Evolutionary conservation across 2,113 vertebrate species (phyloP).

Genomic region (Pteruthius melanotis): DNA sequence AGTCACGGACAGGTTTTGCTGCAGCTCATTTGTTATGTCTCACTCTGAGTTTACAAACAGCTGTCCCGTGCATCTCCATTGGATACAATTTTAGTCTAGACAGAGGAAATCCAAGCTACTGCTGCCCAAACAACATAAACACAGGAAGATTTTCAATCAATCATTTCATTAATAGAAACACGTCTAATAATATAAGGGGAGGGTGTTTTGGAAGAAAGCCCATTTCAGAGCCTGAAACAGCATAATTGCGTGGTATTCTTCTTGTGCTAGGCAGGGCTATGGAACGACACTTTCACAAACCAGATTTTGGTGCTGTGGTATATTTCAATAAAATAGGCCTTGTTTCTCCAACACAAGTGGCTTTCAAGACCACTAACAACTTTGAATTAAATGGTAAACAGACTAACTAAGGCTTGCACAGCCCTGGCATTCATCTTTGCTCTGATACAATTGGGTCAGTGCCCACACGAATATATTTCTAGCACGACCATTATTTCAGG

Average conservation of each 20-base stretch:
- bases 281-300: not conserved
- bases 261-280: conserved; percentile 4
- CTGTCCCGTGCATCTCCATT: conserved; percentile 28
- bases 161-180: conserved; percentile 53
- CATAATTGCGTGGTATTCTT: conserved; percentile 2
- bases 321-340: conserved; percentile 13
- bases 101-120: conserved; percentile 46
- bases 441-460: conserved; percentile 4
- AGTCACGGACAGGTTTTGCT: not conserved
- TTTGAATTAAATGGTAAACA: conserved; percentile 46
- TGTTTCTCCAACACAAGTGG: conserved; percentile 41
- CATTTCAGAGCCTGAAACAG: conserved; percentile 33
- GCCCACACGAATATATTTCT: not conserved
- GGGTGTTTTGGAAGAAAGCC: conserved; percentile 42
- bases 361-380: conserved; percentile 38
- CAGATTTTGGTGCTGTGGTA: not conserved
- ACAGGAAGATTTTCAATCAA: conserved; percentile 56
- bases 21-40: conserved; percentile 18
- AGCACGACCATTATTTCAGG: not conserved
- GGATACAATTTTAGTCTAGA: conserved; percentile 42
- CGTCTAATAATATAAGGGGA: conserved; percentile 38
- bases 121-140: conserved; percentile 46
- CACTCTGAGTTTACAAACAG: conserved; percentile 49
- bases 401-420: conserved; percentile 8
- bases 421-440: not conserved